Evolutionary conservation across 2,113 vertebrate genomes (phyloP), one percentile per base, ranked within the genome.

Genomic region (Saguinus midas): DNA sequence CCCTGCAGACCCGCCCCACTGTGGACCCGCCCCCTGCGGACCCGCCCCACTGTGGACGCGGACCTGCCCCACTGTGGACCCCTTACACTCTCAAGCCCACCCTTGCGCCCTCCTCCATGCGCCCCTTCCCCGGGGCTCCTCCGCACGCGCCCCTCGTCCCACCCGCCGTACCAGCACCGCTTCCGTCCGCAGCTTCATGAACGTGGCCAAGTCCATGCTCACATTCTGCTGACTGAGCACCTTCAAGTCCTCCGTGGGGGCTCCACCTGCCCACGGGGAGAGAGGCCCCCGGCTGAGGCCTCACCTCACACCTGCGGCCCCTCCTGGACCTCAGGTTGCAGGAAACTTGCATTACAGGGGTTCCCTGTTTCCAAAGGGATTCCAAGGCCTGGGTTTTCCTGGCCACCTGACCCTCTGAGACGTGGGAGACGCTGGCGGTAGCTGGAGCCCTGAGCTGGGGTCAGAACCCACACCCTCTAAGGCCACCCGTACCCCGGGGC

Each of bases 121-220:
- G 1, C 16, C 27, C 29, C 40, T 21, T 13, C 13, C 11, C 21
- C 11, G 1, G 10, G 43, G 14, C 13, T 18, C 3, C 20, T 0
- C 4, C 20, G 20, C 37, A 4, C 23, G 3, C 5, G 6, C 20
- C 55, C 32, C 11, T 0, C 7, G 81, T 18, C 79, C 72, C 1
- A 2, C 0, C 2, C 9, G 0, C 55, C 97, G 52, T 95, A 99
- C 99, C 98, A 98, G 14, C 90, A 99, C 27, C 0, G 96, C 55
- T 0, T 98, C 96, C 9, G 10, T 94, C 6, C 8, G 97, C n/a
- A 99, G 48, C 3, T 6, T 70, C 40, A 29, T 76, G 20, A 99
- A 98, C 0, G 98, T 98, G n/a, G 29, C 45, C 1, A 98, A 0
- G 4, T 98, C 94, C 98, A 99, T 97, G 95, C 86, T 98, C 61